phyloP scores from a whole-genome alignment of 2,888 invertebrate genomes.

The Ornithoptera alexandrae region DNA sequence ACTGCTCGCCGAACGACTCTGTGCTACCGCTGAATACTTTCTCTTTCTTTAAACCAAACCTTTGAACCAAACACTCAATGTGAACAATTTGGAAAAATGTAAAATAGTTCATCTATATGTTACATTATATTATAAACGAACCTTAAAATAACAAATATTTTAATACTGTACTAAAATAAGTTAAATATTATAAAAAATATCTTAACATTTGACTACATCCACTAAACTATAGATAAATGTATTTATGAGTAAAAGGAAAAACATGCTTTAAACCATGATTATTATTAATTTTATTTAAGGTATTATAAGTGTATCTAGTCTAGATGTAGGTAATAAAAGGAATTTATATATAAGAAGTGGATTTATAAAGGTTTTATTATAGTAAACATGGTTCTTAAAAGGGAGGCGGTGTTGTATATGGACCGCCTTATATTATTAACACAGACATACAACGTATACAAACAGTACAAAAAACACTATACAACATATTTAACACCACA shows the following conservation, averaged over 20 bases:
- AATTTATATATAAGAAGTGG: no score
- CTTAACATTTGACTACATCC: conserved; percentile 27
- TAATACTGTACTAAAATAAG: no score
- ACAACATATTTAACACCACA: conserved; percentile 28
- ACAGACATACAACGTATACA: conserved; percentile 55
- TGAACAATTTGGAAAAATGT: conserved; percentile 24
- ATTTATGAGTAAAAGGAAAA: conserved; percentile 24
- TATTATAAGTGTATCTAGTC: conserved; percentile 9
- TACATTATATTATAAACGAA: no score
- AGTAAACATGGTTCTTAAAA: background rate
- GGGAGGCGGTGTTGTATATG: conserved; percentile 21
- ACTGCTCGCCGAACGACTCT: conserved; percentile 99
- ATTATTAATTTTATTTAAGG: background rate
- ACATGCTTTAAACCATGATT: conserved; percentile 6
- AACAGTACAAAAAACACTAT: conserved; percentile 16
- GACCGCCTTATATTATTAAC: conserved; percentile 44
- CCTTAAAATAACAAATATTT: no score
- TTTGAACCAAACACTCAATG: conserved; percentile 8
- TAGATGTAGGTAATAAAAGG: no score
- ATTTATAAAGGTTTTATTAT: background rate
- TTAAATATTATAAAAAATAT: background rate
- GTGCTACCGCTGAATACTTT: conserved; percentile 96
- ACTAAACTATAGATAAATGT: conserved; percentile 29
- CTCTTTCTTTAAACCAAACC: conserved; percentile 93
- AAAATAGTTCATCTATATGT: background rate